Conservation (phyloP, 2,113 vertebrate species). For the Ammodytes dubius region DNA sequence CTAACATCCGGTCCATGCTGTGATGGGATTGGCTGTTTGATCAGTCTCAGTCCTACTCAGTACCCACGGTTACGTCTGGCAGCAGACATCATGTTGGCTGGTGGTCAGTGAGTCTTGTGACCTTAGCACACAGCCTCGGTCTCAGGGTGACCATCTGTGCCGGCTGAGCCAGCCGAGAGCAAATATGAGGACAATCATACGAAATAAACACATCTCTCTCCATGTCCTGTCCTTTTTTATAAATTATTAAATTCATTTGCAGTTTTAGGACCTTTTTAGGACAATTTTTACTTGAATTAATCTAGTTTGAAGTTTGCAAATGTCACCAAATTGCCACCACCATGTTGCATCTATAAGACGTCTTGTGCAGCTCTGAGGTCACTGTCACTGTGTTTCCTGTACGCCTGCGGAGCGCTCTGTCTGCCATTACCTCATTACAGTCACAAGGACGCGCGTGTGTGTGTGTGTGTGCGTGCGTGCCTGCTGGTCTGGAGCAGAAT, state of each 20-base stretch:
- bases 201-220: neutral
- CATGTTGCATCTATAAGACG: neutral
- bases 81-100: neutral
- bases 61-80: conserved; percentile 40
- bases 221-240: neutral
- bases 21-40: neutral
- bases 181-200: conserved; percentile 28
- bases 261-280: neutral
- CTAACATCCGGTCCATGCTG: neutral
- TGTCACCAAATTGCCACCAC: neutral
- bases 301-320: no score
- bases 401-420: conserved; percentile 42
- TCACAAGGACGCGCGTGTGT: conserved; percentile 39
- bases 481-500: conserved; percentile 65
- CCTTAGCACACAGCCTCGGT: conserved; percentile 65
- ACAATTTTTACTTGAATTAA: neutral
- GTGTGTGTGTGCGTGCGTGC: conserved; percentile 15
- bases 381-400: conserved; percentile 28
- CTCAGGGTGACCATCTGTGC: conserved; percentile 80
- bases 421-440: conserved; percentile 65
- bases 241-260: neutral
- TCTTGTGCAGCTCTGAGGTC: conserved; percentile 47
- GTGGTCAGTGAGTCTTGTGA: conserved; percentile 42
- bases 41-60: conserved; percentile 15
- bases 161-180: conserved; percentile 33